A percentile compares a stretch with the other conserved stretches of the same genome.
These are phyloP conservation scores for Actenoides lindsayi DNA, from an alignment of 2,113 vertebrate species.

Conservation along the genomic window DNA sequence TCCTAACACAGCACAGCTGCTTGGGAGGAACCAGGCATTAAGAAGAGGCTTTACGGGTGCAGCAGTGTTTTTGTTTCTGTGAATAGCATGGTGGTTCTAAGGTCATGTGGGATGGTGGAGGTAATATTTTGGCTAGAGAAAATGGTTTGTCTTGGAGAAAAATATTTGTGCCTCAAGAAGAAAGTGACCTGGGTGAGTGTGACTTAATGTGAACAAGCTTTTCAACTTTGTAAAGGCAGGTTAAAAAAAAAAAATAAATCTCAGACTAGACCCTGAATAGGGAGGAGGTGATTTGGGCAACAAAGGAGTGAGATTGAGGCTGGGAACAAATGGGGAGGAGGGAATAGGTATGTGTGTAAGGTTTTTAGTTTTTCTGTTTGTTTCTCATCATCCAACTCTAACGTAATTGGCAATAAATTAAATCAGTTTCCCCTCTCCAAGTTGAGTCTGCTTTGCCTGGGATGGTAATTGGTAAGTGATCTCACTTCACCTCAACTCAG, in stretches of 20 bases:
- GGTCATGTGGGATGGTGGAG: fast-evolving
- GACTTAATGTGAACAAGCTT: neutral
- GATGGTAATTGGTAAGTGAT: fast-evolving
- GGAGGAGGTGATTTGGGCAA: neutral
- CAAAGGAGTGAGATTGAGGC: neutral
- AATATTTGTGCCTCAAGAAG: neutral
- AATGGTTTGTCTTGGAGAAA: neutral
- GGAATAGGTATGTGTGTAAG: neutral
- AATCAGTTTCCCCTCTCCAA: fast-evolving
- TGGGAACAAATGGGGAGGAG: fast-evolving
- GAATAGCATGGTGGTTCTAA: fast-evolving
- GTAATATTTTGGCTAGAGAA: neutral
- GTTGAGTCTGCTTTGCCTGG: neutral
- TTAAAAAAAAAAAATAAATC: neutral
- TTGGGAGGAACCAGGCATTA: fast-evolving
- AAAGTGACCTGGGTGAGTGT: neutral
- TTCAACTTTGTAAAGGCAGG: neutral
- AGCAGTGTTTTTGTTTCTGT: neutral
- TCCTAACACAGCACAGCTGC: neutral
- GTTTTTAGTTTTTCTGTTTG: neutral
- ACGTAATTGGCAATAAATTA: neutral
- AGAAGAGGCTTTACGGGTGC: fast-evolving
- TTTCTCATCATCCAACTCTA: neutral
- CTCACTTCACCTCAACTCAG: fast-evolving
- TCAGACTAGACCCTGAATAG: neutral